Conservation (phyloP, 2,888 invertebrate genomes). For the Eurytoma californica region DNA sequence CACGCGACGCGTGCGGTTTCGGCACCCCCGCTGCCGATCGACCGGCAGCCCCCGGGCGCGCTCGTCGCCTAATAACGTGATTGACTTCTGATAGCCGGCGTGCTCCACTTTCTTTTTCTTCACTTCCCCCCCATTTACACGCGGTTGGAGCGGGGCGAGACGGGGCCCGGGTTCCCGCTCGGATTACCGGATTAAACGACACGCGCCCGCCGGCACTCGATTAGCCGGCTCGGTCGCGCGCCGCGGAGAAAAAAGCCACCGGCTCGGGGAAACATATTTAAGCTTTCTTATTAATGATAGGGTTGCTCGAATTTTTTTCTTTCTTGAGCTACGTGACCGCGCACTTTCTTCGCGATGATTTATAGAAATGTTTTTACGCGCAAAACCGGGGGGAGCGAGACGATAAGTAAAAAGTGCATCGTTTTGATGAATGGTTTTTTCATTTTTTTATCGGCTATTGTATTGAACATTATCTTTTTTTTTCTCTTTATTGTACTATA, state of each 20-base stretch:
- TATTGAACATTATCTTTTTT: no score
- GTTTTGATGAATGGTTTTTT: no score
- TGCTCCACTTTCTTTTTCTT: slow-evolving; percentile 39
- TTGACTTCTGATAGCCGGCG: slow-evolving; percentile 59
- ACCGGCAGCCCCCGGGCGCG: slow-evolving; percentile 5
- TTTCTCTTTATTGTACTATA: no score
- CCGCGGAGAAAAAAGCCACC: background rate
- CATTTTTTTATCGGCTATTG: no score
- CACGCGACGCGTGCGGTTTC: slow-evolving; percentile 47
- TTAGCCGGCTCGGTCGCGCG: slow-evolving; percentile 10
- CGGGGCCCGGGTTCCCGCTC: no score
- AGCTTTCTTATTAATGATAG: no score
- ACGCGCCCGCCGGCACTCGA: slow-evolving; percentile 14
- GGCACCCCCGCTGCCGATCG: slow-evolving; percentile 21
- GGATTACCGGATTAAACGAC: slow-evolving; percentile 32
- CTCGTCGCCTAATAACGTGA: slow-evolving; percentile 60
- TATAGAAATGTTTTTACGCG: no score
- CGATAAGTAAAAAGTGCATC: no score
- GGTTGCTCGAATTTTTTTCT: no score
- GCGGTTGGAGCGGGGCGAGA: background rate
- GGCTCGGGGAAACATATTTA: background rate
- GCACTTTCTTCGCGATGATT: no score
- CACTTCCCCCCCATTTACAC: background rate
- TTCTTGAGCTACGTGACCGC: no score
- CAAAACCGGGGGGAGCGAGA: no score